phyloP scores from a whole-genome alignment of 2,797 vertebrate species.

The Trematomus bernacchii region DNA sequence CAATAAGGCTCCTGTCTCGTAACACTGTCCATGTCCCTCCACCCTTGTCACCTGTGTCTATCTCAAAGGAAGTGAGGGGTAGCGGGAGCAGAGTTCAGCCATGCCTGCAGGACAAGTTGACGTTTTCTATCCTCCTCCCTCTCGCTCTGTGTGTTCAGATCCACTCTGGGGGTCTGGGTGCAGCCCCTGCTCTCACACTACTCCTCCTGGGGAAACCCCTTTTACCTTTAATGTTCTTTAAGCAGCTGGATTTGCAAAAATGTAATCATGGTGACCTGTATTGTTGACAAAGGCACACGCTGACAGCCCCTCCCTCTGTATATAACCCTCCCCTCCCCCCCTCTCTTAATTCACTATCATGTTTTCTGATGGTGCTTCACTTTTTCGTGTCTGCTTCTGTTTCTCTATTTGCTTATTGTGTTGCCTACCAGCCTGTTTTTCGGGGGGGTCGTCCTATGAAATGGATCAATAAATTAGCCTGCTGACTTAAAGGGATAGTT shows the following conservation, averaged over 20 bases:
- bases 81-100: slow-evolving; percentile 54
- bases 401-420: slow-evolving; percentile 68
- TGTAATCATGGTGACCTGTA: slow-evolving; percentile 67
- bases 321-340: slow-evolving; percentile 53
- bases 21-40: too few species aligned
- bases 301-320: slow-evolving; percentile 64
- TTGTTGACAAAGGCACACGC: slow-evolving; percentile 73
- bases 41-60: slow-evolving; percentile 62
- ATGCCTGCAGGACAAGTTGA: slow-evolving; percentile 42
- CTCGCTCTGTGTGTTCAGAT: slow-evolving; percentile 18
- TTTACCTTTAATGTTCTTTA: slow-evolving; percentile 40
- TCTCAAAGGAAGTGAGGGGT: slow-evolving; percentile 58
- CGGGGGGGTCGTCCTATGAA: slow-evolving; percentile 49
- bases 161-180: too few species aligned
- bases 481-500: slow-evolving; percentile 43
- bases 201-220: slow-evolving; percentile 39
- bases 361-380: slow-evolving; percentile 69
- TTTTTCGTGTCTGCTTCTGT: slow-evolving; percentile 62
- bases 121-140: slow-evolving; percentile 24
- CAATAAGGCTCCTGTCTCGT: too few species aligned
- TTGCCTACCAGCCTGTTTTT: slow-evolving; percentile 54
- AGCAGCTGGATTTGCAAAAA: slow-evolving; percentile 78
- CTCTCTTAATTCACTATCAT: slow-evolving; percentile 47
- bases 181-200: slow-evolving; percentile 51
- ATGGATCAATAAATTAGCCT: slow-evolving; percentile 68